These are phyloP conservation scores for Brachionus rubens DNA, from an alignment of 1,140 invertebrate genomes.

Conservation along the genomic window DNA sequence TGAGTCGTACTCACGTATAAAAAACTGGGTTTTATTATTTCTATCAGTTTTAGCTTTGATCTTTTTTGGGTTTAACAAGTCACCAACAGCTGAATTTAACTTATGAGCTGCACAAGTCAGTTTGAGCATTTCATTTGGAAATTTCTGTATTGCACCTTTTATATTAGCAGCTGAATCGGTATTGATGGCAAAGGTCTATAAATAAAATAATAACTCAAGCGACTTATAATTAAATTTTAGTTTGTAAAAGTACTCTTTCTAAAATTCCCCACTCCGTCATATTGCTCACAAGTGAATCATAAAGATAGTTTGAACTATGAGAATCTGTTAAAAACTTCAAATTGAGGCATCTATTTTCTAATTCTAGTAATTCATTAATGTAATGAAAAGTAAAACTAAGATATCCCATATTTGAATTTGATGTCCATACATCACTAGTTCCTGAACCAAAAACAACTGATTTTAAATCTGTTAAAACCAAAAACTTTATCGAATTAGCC, in stretches of 20 bases:
- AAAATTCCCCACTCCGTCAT: not conserved
- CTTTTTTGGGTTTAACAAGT: not conserved
- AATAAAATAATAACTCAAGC: not conserved
- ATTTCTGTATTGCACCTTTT: not conserved
- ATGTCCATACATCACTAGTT: not conserved
- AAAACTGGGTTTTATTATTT: too few species aligned
- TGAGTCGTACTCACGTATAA: too few species aligned
- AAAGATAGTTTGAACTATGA: not conserved
- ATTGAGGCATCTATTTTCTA: not conserved
- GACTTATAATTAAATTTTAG: not conserved
- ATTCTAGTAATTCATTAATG: not conserved
- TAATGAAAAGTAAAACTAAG: not conserved
- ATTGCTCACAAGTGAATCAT: not conserved
- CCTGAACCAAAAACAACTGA: not conserved
- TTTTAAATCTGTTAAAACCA: not conserved
- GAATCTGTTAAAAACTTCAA: not conserved
- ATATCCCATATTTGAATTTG: not conserved
- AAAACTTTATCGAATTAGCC: not conserved
- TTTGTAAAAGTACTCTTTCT: not conserved
- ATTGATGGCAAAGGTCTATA: not conserved
- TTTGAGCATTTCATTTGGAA: not conserved
- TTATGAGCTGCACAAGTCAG: not conserved
- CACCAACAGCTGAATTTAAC: not conserved
- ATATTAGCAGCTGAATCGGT: not conserved
- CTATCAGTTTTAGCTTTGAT: not conserved